Conservation (phyloP, 2,797 vertebrate species). For the Darevskia mixta region DNA sequence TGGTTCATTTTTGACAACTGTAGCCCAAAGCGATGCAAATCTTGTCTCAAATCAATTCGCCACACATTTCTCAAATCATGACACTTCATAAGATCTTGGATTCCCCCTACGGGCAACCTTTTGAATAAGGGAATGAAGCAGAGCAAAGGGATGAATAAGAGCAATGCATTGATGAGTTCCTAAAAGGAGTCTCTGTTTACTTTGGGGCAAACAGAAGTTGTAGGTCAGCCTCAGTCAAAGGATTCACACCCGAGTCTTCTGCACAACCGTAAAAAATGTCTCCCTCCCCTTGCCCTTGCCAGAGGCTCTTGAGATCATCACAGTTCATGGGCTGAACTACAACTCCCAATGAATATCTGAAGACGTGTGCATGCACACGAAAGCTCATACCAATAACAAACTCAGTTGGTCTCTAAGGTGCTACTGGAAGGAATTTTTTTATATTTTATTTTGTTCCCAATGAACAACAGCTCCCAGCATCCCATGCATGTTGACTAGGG, state of each 20-base stretch:
- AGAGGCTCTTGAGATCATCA: neutral
- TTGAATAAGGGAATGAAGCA: neutral
- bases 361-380: too few relatives aligned
- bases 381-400: too few relatives aligned
- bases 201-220: neutral
- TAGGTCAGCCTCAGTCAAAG: neutral
- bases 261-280: neutral
- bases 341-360: too few relatives aligned
- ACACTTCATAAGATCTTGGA: slow-evolving; percentile 2
- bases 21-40: neutral
- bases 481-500: too few relatives aligned
- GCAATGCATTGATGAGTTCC: neutral
- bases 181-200: neutral
- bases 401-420: too few relatives aligned
- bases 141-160: neutral
- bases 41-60: slow-evolving; percentile 23
- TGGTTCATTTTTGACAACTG: neutral
- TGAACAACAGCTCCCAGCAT: too few relatives aligned
- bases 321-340: neutral
- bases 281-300: neutral
- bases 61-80: slow-evolving; percentile 19
- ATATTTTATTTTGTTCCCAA: too few relatives aligned
- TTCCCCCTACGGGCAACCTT: neutral
- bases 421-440: too few relatives aligned
- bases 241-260: neutral